Conservation (phyloP, 2,113 vertebrate genomes). For the Vombatus ursinus region DNA sequence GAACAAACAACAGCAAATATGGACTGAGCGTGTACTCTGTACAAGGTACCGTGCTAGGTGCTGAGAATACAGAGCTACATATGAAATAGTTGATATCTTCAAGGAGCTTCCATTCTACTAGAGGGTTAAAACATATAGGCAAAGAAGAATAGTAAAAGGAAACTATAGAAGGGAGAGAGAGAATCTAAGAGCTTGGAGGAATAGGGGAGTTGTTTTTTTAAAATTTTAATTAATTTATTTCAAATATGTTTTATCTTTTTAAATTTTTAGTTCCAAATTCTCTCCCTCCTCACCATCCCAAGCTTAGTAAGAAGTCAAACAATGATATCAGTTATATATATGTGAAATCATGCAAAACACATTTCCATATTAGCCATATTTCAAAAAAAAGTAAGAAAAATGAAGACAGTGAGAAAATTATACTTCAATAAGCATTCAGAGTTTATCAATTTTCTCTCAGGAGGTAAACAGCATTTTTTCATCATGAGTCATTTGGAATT, state of each 20-base stretch:
- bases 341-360: background rate
- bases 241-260: background rate
- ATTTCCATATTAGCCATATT: background rate
- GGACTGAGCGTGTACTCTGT: background rate
- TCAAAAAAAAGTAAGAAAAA: background rate
- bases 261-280: background rate
- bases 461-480: background rate
- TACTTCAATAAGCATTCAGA: background rate
- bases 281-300: background rate
- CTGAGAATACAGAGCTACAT: background rate
- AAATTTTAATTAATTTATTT: background rate
- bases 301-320: background rate
- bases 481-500: background rate
- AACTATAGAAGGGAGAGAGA: background rate
- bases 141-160: background rate
- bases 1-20: background rate
- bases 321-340: background rate
- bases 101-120: background rate
- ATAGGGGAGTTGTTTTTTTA: background rate
- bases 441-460: background rate
- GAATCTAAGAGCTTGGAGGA: background rate
- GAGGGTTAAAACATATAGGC: background rate
- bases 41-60: background rate
- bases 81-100: background rate
- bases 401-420: background rate